A percentile compares a stretch with the other conserved stretches of the same genome.
phyloP scores from a whole-genome alignment of 2,888 invertebrate genomes.

The Onchidella celtica region DNA sequence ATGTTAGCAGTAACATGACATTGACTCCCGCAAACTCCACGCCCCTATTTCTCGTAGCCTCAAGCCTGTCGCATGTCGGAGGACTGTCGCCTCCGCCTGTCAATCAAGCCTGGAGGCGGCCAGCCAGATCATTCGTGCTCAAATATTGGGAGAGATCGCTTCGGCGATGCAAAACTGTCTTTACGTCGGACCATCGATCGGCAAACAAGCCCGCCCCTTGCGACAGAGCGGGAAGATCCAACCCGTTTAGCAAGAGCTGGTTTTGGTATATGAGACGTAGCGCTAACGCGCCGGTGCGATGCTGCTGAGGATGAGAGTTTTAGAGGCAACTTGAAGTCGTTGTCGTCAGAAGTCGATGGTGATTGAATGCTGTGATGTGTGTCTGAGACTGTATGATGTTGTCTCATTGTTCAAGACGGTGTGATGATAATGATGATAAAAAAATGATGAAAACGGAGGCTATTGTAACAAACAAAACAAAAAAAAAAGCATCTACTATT shows the following conservation, averaged over 20 bases:
- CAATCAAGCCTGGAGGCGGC: slow-evolving; percentile 28
- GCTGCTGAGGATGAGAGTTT: neutral
- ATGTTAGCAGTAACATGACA: neutral
- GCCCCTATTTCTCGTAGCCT: neutral
- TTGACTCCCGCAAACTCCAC: neutral
- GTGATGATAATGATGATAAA: too few species aligned
- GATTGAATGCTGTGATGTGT: too few species aligned
- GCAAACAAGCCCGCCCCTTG: slow-evolving; percentile 16
- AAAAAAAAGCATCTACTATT: too few species aligned
- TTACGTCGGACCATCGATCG: slow-evolving; percentile 31
- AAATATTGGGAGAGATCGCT: slow-evolving; percentile 39
- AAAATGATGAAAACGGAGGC: too few species aligned
- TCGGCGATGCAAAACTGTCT: slow-evolving; percentile 2
- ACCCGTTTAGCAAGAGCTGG: neutral
- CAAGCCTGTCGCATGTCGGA: neutral
- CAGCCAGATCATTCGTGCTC: slow-evolving; percentile 39
- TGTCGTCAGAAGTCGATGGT: too few species aligned
- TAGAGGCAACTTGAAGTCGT: neutral
- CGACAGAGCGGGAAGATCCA: neutral
- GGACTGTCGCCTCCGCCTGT: slow-evolving; percentile 9
- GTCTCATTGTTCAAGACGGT: too few species aligned
- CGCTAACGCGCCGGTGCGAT: neutral
- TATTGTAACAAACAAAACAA: too few species aligned
- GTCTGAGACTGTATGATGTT: too few species aligned
- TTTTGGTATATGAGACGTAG: neutral